Base-by-base conservation (phyloP, 2,888 invertebrate species). In the Eudemis profundana region DNA sequence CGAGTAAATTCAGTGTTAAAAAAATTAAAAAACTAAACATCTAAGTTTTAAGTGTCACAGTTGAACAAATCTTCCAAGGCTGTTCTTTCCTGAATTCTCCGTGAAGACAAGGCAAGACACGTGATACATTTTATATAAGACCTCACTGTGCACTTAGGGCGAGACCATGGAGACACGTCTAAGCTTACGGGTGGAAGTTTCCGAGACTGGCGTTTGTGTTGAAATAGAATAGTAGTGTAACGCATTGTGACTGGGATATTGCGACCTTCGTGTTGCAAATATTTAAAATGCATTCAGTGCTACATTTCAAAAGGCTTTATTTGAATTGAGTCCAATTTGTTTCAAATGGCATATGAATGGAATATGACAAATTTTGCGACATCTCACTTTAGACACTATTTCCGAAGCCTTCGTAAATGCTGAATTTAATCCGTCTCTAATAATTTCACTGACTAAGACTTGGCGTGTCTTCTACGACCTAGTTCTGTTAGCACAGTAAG, bases 51-150 rank as follows among this genome's bases (percentile, higher is more conserved):
- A 4, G n/a, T 44, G 15, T 14, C 42, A 42, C 27, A 27, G 15
- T 42, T 15, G 7, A 44, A 56, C 23, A 56, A 44, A 29, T 2
- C 44, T 17, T 14, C 44, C 21, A n/a, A 21, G 33, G 1, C 29
- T 56, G 33, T 46, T 46, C 7, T 21, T 57, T 38, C 49, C 56
- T 50, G 21, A 27, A 50, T 68, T 68, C 72, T 54, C 51, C 68
- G 68, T 69, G 70, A 72, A 77, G 74, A 75, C 72, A 74, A 68
- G 68, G 72, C 54, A 76, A 78, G 79, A 80, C 78, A 83, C 75
- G 78, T 79, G 82, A 85, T 88, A 84, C 84, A 88, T 88, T 85
- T 86, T 88, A 82, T 86, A 88, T 88, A 77, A 86, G 85, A 84
- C 81, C 76, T 77, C 71, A 70, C 77, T 75, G 79, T 80, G 84